phyloP scores from a whole-genome alignment of 2,888 invertebrate genomes.

The Acanthosepion pharaonis region DNA sequence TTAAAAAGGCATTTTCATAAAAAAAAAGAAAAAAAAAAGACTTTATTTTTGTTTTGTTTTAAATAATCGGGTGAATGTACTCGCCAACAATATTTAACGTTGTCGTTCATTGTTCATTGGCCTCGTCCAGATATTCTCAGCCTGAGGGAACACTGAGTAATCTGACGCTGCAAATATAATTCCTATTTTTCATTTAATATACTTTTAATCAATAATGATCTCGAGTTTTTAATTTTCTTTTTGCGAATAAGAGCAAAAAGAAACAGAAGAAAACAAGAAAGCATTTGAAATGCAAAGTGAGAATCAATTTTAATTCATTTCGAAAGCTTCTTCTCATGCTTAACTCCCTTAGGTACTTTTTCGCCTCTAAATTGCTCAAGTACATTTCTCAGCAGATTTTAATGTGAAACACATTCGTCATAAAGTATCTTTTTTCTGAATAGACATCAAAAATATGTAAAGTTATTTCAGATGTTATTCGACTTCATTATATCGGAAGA shows the following conservation, averaged over 20 bases:
- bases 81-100: background rate
- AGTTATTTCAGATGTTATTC: background rate
- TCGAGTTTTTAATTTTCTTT: background rate
- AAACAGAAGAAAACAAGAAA: background rate
- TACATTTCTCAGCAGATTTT: background rate
- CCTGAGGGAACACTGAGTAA: background rate
- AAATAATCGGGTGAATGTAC: background rate
- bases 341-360: background rate
- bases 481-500: background rate
- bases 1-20: background rate
- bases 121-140: background rate
- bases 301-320: background rate
- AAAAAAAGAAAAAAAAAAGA: background rate
- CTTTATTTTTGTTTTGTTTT: background rate
- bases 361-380: background rate
- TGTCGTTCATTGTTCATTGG: background rate
- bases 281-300: background rate
- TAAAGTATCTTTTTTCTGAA: background rate
- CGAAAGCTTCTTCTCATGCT: background rate
- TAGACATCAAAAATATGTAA: background rate
- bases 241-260: background rate
- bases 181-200: slow-evolving; percentile 14
- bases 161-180: background rate
- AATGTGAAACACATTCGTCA: background rate
- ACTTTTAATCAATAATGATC: background rate